Base-by-base conservation (phyloP, 64 coral and sea anemone species). In the Hydrozoanthus tunicans region DNA sequence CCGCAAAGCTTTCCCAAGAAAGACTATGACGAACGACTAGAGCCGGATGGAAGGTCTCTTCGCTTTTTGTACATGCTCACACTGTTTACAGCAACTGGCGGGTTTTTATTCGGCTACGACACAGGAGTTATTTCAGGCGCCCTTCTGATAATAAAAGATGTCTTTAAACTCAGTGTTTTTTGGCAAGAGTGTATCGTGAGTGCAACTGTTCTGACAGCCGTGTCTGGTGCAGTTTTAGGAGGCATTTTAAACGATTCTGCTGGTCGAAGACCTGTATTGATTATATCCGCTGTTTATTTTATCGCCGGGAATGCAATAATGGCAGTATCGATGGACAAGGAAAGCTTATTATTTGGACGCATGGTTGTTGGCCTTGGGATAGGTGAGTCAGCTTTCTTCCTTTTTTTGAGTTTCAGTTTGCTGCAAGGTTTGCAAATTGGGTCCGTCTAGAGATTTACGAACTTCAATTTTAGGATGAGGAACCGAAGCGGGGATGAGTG, bases 51-150 rank as follows among this genome's bases (percentile, higher is more conserved):
- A 43, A 43, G 32, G 32, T 43, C 32, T 43, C 32, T 43, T 43
- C 32, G 32, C 32, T 43, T 43, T 43, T 43, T 43, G 32, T 43
- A 43, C 32, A 43, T 43, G 32, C 32, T 91, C 2, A 96, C 88
- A 68, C 77, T 83, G 9, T 96, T 96, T 25, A 90, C 95, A 2
- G 95, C 95, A 0, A 32, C 91, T 2, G 95, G 95, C 59, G 95
- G 95, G 54, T 96, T 96, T 64, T 54, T 96, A 8, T 96, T 96
- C 65, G 95, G 95, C 5, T 96, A 96, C 77, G 95, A 96, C 77
- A 96, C 95, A 9, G 95, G 95, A 5, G 95, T 96, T 2, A 79
- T 96, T 8, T 96, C 95, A n/a, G 95, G 95, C 7, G 92, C 95
- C 14, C 81, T 96, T 82, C 77, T 96, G 7, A 51, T 86, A 0